These are phyloP conservation scores for Apogon talboti DNA, from an alignment of 2,797 vertebrate genomes.

Conservation along the genomic window DNA sequence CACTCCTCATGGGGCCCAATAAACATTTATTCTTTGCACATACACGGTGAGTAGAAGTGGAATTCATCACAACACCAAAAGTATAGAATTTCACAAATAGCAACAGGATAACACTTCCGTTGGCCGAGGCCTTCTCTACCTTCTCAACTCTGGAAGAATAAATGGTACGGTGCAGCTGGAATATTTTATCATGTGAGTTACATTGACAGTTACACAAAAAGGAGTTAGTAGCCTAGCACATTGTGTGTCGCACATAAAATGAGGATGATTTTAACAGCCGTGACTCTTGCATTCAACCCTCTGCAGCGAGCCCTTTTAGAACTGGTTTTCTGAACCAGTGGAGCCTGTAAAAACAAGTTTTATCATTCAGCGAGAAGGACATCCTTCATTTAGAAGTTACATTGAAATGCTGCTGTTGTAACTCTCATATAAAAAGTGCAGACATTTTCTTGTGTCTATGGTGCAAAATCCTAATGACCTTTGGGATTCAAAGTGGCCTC, in stretches of 20 bases:
- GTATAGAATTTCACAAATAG: conserved; percentile 70
- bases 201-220: conserved; percentile 63
- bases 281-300: conserved; percentile 71
- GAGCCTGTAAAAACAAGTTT: conserved; percentile 32
- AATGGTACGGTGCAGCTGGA: conserved; percentile 42
- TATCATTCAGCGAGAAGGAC: conserved; percentile 24
- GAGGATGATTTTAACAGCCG: conserved; percentile 69
- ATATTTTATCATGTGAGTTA: conserved; percentile 47
- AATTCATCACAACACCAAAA: conserved; percentile 78
- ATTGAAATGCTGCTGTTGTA: conserved; percentile 46
- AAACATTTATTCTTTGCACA: conserved; percentile 75
- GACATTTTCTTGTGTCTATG: conserved; percentile 49
- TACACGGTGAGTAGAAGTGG: conserved; percentile 59
- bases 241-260: conserved; percentile 52
- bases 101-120: conserved; percentile 57
- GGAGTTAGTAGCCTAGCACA: conserved; percentile 61
- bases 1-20: conserved; percentile 50
- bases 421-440: conserved; percentile 70
- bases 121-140: conserved; percentile 32
- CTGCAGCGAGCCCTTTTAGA: conserved; percentile 56
- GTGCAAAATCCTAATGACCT: conserved; percentile 59
- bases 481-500: conserved; percentile 66
- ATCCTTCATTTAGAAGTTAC: conserved; percentile 36
- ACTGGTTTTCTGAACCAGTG: conserved; percentile 27
- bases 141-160: conserved; percentile 32